These are phyloP conservation scores for Cataglyphis livida DNA, from an alignment of 2,888 invertebrate species.

Conservation along the genomic window DNA sequence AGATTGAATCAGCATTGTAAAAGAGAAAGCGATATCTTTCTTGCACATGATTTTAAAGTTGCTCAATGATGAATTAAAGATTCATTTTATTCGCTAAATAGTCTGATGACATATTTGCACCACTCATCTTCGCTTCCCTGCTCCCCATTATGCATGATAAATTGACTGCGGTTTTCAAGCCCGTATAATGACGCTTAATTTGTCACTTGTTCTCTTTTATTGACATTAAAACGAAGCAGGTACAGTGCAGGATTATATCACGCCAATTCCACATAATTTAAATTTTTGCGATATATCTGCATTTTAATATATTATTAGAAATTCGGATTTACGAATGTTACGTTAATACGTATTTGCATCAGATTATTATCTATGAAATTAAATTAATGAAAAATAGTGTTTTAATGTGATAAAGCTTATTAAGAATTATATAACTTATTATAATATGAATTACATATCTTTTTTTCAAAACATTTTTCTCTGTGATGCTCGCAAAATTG, in stretches of 20 bases:
- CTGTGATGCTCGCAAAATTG: conserved; percentile 17
- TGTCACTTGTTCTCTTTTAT: conserved; percentile 37
- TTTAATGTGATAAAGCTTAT: background rate
- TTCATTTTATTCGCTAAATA: conserved; percentile 31
- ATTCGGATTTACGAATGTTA: background rate
- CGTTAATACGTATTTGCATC: conserved; percentile 1
- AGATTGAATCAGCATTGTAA: conserved; percentile 67
- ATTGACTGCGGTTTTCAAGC: conserved; percentile 31
- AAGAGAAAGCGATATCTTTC: conserved; percentile 71
- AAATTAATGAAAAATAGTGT: background rate
- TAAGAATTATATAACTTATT: conserved; percentile 16
- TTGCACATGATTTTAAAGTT: conserved; percentile 64
- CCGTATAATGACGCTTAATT: conserved; percentile 36
- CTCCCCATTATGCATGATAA: conserved; percentile 25
- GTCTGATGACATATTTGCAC: conserved; percentile 15
- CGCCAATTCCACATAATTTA: background rate
- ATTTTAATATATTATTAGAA: background rate
- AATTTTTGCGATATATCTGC: background rate
- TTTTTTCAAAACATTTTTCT: background rate
- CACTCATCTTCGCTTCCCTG: conserved; percentile 20
- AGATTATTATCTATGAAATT: background rate
- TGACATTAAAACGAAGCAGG: background rate
- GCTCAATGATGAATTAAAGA: conserved; percentile 66
- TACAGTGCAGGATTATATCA: conserved; percentile 3
- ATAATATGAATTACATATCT: background rate